Base-by-base conservation (phyloP, 2,888 invertebrate genomes). In the Diadegma fenestrale region DNA sequence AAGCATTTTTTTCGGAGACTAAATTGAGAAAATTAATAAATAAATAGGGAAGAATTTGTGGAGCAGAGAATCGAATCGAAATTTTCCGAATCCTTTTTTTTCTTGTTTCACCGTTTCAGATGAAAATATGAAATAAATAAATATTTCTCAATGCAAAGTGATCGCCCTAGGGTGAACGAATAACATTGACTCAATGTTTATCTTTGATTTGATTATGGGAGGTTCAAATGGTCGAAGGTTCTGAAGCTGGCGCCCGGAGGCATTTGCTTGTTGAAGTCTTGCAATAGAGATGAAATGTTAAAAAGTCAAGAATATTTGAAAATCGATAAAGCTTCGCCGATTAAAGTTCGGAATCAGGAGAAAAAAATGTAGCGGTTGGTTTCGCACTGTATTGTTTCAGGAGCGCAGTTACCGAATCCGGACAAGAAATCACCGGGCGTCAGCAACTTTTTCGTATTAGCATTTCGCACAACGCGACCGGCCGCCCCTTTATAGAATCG, bases 351-450 rank as follows among this genome's bases (percentile, higher is more conserved):
- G 33, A 19, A n/a, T n/a, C 22, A 43, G 3, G 14, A 43, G 14
- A 22, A 33, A 63, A 30, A 48, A 66, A 63, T 43, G 54, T 8
- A 43, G 64, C 4, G 37, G 14, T n/a, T 48, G 68, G 12, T 30
- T n/a, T 54, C 22, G 45, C 48, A n/a, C 51, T 76, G 58, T 51
- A 43, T 79, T 90, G 88, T 90, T 90, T 85, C 90, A 90, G 90
- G 89, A 86, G 73, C 86, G 76, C 88, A 87, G 87, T 84, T 86
- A 80, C 86, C 87, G 85, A 89, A 84, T 73, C 69, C 82, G 82
- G 88, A 87, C 75, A 88, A 77, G 51, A 87, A 89, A 86, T 87
- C 89, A 83, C 89, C 90, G 89, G 90, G 91, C 87, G 89, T 90
- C 88, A 89, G 89, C 86, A 88, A 88, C 82, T 86, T 89, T 88